Evolutionary conservation across 2,113 vertebrate species (phyloP).

Genomic region (Carollia perspicillata): DNA sequence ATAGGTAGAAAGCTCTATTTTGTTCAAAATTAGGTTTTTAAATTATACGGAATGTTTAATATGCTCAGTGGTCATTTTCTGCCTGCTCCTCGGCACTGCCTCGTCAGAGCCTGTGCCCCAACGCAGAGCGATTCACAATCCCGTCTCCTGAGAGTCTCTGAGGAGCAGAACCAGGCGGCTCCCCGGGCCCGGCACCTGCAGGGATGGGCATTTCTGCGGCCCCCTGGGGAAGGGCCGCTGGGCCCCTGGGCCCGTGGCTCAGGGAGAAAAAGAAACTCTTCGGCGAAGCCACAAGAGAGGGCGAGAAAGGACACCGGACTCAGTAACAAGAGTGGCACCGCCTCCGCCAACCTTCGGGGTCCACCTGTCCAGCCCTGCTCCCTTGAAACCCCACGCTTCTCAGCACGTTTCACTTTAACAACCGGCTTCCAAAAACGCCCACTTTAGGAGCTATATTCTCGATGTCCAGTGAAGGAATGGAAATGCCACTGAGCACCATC

Average conservation of each 20-base stretch:
- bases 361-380: fast-evolving
- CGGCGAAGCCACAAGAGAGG: background rate
- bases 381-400: background rate
- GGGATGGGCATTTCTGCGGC: background rate
- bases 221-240: background rate
- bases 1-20: background rate
- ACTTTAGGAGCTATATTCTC: background rate
- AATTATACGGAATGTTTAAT: background rate
- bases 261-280: background rate
- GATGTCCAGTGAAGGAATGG: background rate
- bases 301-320: background rate
- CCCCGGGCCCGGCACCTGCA: background rate
- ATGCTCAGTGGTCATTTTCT: background rate
- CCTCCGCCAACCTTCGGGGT: background rate
- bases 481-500: background rate
- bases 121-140: background rate
- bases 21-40: background rate
- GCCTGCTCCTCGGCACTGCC: background rate
- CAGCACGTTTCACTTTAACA: background rate
- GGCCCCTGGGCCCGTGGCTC: background rate
- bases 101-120: background rate
- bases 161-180: background rate
- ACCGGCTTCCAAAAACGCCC: background rate
- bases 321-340: fast-evolving
- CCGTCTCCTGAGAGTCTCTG: background rate